Base-by-base conservation (phyloP, 2,888 invertebrate species). In the Acrobasis consociella region DNA sequence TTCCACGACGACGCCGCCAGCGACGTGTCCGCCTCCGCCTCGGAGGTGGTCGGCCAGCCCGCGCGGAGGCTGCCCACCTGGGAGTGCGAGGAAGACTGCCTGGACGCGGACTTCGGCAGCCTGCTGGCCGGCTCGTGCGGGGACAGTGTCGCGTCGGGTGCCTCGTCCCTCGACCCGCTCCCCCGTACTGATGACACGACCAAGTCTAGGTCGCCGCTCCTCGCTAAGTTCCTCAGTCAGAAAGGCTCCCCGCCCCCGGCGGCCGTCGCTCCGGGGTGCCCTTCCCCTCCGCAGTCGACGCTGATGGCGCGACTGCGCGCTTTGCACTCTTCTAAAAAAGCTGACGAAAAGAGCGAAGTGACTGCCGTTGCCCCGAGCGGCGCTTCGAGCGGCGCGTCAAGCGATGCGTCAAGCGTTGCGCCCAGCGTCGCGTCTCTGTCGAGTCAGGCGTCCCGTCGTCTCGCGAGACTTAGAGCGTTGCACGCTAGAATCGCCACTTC, bases 11-110 rank as follows among this genome's bases (percentile, higher is more conserved):
- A 64, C 52, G 69, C 60, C 58, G n/a, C 2, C 66, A 79, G 82
- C 74, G 80, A 81, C 59, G 73, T 76, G 55, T 85, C 83, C 7
- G 78, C 72, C 7, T 87, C 88, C 13, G 87, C 87, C 2, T 85
- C 85, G 39, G 75, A 82, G 70, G 72, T 81, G 65, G 71, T 66
- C 59, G 81, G 72, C 39, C 69, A 69, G 5, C 52, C 65, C 17
- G 78, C 82, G 71, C 72, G 79, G 7, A 77, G 81, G 64, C 66
- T 85, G 67, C 62, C 62, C 67, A 67, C 67, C 16, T 86, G 86
- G 86, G 80, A 80, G 8, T 59, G 62, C 66, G 22, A 22, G 13
- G 31, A n/a, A 7, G 31, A 52, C 2, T 52, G 5, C 22, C n/a
- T 55, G 3, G 16, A 55, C 11, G 17, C 55, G 15, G 55, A 55